Conservation (phyloP, 2,113 vertebrate genomes). For the Charadrius vociferus region DNA sequence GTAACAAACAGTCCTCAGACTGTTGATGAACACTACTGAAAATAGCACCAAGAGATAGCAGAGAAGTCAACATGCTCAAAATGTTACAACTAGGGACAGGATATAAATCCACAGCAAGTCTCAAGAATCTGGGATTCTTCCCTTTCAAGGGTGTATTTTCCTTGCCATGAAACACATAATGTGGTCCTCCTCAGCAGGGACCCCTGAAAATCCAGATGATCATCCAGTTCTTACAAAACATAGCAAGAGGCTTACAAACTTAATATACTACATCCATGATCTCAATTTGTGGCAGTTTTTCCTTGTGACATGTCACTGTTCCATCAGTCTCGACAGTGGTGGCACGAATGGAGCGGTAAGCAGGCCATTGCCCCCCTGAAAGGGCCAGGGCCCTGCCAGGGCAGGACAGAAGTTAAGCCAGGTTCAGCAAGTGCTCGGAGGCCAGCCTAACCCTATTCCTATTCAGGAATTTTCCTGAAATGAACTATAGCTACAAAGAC, state of each 20-base stretch:
- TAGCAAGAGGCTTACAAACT: neutral
- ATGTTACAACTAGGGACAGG: neutral
- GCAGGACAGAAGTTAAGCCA: neutral
- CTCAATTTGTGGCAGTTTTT: neutral
- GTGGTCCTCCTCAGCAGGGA: neutral
- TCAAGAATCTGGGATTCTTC: neutral
- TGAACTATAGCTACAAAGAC: slow-evolving; percentile 36
- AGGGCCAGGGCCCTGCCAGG: neutral
- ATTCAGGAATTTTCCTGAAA: slow-evolving; percentile 42
- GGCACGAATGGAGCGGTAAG: neutral
- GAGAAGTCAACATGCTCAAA: neutral
- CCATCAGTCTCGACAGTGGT: fast-evolving
- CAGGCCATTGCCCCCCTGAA: too few relatives aligned
- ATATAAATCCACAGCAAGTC: neutral
- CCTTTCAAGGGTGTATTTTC: neutral
- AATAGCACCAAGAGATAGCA: neutral
- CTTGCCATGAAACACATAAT: neutral
- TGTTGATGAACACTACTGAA: neutral
- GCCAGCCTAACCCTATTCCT: slow-evolving; percentile 33
- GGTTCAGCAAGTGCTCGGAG: neutral
- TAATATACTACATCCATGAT: neutral
- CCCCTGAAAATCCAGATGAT: neutral
- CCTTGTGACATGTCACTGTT: neutral
- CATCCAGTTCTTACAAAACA: neutral
- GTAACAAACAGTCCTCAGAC: neutral